Conservation (phyloP, 2,888 invertebrate genomes). For the Heterodera filipjevi region DNA sequence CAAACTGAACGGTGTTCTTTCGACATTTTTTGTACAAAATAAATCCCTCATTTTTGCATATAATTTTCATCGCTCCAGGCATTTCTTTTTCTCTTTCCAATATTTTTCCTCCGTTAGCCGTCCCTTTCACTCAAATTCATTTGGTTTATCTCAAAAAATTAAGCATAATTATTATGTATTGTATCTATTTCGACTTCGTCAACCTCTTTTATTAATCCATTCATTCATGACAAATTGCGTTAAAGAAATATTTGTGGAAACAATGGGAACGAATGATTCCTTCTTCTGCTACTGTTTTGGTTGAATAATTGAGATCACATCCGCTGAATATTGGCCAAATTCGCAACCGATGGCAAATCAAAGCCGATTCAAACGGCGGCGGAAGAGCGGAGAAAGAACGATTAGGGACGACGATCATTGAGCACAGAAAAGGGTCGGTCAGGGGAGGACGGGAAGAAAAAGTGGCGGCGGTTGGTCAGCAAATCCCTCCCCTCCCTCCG, state of each 20-base stretch:
- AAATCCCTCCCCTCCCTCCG: not conserved
- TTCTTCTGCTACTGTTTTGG: not conserved
- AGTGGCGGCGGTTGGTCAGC: not conserved
- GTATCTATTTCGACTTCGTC: not conserved
- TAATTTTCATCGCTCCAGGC: not conserved
- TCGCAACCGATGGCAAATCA: not conserved
- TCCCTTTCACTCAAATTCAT: not conserved
- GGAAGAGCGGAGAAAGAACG: not conserved
- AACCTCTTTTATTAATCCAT: too few species aligned
- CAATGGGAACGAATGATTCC: not conserved
- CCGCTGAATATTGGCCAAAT: not conserved
- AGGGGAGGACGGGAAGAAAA: not conserved
- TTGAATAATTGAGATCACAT: not conserved
- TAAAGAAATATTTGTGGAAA: conserved; percentile 4
- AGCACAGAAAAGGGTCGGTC: not conserved
- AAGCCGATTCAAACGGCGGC: conserved; percentile 14
- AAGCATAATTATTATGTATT: not conserved
- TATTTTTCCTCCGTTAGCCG: not conserved
- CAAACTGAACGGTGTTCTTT: not conserved
- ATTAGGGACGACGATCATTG: not conserved
- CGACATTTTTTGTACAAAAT: not conserved
- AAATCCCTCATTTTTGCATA: not conserved
- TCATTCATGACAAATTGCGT: not conserved
- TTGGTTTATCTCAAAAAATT: too few species aligned
- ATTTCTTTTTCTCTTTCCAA: not conserved